phyloP scores from a whole-genome alignment of 2,113 vertebrate genomes.

The Antechinus flavipes region DNA sequence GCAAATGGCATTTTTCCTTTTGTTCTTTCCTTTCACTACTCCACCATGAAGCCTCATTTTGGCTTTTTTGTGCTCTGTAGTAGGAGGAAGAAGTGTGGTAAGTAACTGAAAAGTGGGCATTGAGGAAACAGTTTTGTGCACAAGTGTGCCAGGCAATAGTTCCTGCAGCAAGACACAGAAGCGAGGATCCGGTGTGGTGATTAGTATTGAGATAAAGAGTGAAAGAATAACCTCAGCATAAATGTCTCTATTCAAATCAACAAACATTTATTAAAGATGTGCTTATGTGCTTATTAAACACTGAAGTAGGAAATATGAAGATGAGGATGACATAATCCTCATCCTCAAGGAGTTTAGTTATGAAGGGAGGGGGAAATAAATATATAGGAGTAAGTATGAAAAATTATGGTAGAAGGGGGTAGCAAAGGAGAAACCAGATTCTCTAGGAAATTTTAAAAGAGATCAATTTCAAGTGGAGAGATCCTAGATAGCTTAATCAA shows the following conservation, averaged over 20 bases:
- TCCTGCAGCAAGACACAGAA: not conserved
- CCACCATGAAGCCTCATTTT: slow-evolving; percentile 31
- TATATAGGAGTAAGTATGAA: not conserved
- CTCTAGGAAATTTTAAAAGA: not conserved
- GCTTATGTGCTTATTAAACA: not conserved
- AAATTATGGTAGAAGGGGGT: not conserved
- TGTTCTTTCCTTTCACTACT: slow-evolving; percentile 17
- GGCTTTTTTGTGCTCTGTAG: not conserved
- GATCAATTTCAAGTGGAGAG: not conserved
- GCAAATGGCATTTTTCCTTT: slow-evolving; percentile 33
- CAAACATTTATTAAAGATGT: not conserved
- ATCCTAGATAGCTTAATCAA: not conserved
- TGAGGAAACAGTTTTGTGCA: not conserved
- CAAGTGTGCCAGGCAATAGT: not conserved
- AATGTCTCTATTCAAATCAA: not conserved
- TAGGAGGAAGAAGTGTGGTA: not conserved
- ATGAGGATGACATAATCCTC: not conserved
- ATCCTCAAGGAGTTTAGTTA: not conserved
- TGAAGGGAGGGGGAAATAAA: not conserved
- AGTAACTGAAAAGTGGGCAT: not conserved
- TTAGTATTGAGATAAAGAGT: not conserved
- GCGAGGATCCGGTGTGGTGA: not conserved
- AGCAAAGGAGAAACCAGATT: not conserved
- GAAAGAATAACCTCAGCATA: not conserved
- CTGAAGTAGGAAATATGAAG: not conserved